phyloP scores from a whole-genome alignment of 2,888 invertebrate species.

The Agrotis puta region DNA sequence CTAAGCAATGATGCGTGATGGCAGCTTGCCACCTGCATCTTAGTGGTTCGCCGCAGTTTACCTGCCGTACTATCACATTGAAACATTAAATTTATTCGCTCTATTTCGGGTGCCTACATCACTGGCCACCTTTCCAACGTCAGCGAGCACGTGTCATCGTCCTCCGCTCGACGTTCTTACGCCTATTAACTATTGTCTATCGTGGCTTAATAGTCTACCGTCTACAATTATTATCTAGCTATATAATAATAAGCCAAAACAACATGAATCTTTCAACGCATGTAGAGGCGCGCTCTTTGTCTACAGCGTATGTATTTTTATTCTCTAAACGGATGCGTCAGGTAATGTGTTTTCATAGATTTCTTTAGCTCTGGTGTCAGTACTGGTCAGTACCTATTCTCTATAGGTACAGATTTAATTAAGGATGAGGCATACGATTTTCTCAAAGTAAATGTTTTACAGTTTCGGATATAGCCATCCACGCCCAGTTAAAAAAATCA shows the following conservation, averaged over 20 bases:
- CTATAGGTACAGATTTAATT: background rate
- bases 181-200: constrained; percentile 64
- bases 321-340: constrained; percentile 56
- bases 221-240: constrained; percentile 39
- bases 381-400: background rate
- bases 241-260: constrained; percentile 45
- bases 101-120: constrained; percentile 85
- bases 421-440: constrained; percentile 10
- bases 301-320: constrained; percentile 60
- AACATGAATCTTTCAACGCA: constrained; percentile 45
- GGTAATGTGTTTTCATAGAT: constrained; percentile 49
- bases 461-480: no score
- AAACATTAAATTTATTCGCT: constrained; percentile 66
- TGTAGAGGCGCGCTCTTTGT: constrained; percentile 52
- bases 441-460: constrained; percentile 42
- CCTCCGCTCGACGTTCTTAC: constrained; percentile 69
- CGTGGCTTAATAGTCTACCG: constrained; percentile 50
- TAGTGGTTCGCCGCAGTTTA: constrained; percentile 76
- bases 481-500: no score
- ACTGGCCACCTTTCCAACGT: constrained; percentile 80
- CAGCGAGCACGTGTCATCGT: constrained; percentile 83
- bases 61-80: constrained; percentile 76
- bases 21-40: constrained; percentile 74
- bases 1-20: constrained; percentile 67
- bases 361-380: constrained; percentile 21